Base-by-base conservation (phyloP, 2,888 invertebrate species). In the Meliscaeva auricollis region DNA sequence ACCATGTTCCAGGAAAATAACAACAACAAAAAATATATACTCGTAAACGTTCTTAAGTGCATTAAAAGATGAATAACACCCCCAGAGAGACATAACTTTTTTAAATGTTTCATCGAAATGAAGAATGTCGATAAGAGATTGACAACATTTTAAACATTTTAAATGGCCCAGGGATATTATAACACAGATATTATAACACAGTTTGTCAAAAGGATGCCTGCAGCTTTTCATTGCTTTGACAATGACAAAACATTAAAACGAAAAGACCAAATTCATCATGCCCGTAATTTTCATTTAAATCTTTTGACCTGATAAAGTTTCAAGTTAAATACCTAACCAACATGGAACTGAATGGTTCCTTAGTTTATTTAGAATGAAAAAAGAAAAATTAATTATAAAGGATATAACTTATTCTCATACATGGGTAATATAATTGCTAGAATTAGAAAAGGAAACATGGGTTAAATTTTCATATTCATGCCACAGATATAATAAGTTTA, bases 111-210 rank as follows among this genome's bases (percentile, higher is more conserved):
- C 35, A 32, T 17, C 32, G 11, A 20, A 56, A 32, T 56, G 56
- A 17, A 35, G 17, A 56, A 20, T 13, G 11, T 35, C 32, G 15
- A 56, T 56, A 56, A 56, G 56, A 30, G 56, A 30, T 56, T 56
- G 56, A 56, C 35, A 56, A 17, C 2, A 35, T 56, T 56, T 35
- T 20, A 20, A 56, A 35, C 17, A n/a, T n/a, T n/a, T n/a, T n/a
- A n/a, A n/a, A n/a, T n/a, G n/a, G 6, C 17, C 56, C 35, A 26
- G 26, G 4, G 26, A 26, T 26, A 26, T n/a, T n/a, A n/a, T n/a
- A n/a, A n/a, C n/a, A n/a, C 11, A 56, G 56, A 15, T 7, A n/a
- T n/a, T n/a, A 56, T 20, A 15, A 56, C 56, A 26, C 17, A 32
- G 11, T 56, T 13, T 0, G 0, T 35, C 26, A 26, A 54, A 54